Evolutionary conservation across 2,797 vertebrate genomes (phyloP).

Genomic region (Harpagifer antarcticus): DNA sequence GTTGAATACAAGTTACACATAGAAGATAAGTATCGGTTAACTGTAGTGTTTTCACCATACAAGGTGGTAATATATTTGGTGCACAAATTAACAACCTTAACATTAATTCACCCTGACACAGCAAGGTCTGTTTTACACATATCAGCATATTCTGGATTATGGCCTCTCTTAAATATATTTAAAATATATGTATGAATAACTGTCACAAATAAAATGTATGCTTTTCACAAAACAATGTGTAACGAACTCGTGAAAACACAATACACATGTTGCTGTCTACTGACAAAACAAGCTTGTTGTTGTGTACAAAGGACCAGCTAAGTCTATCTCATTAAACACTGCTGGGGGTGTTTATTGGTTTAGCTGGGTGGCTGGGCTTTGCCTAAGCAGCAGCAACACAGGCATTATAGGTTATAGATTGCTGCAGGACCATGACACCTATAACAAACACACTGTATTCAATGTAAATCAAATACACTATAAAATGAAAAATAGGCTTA

Average conservation of each 20-base stretch:
- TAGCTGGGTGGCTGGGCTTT: constrained; percentile 45
- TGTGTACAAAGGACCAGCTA: constrained; percentile 53
- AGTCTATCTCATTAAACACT: constrained; percentile 68
- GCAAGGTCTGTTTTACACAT: not conserved
- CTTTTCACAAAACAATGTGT: constrained; percentile 10
- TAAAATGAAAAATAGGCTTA: not conserved
- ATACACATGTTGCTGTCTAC: constrained; percentile 34
- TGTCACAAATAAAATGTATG: not conserved
- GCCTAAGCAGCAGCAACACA: constrained; percentile 34
- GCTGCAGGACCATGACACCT: constrained; percentile 41
- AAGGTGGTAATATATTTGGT: not conserved
- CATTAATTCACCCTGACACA: not conserved
- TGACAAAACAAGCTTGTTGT: constrained; percentile 28
- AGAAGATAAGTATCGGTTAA: not conserved
- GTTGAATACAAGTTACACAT: constrained; percentile 23
- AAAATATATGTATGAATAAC: not conserved
- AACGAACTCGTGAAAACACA: constrained; percentile 29
- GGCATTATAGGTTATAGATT: constrained; percentile 37
- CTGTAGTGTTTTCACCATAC: not conserved
- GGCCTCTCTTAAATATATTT: not conserved
- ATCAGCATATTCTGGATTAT: not conserved
- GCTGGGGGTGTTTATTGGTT: constrained; percentile 68
- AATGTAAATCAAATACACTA: constrained; percentile 34
- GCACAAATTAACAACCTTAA: not conserved
- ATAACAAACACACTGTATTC: not conserved